Conservation (phyloP, 2,113 vertebrate genomes). For the Mixornis gularis region DNA sequence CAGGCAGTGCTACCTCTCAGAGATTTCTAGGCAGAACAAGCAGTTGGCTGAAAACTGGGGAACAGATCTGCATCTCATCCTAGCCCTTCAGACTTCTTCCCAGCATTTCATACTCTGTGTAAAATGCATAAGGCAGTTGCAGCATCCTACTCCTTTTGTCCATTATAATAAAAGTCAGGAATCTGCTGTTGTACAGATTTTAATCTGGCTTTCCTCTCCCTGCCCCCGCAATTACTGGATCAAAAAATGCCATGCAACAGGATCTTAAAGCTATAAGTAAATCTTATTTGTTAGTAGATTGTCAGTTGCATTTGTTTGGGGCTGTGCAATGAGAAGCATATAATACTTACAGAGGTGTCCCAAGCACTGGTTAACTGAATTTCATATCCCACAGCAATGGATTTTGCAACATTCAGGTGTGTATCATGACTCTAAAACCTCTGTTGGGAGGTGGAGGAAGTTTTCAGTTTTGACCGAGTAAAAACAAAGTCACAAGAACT, state of each 20-base stretch:
- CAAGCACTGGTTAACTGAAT: neutral
- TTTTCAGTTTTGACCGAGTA: neutral
- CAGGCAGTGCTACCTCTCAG: neutral
- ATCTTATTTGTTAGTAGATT: neutral
- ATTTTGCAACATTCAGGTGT: neutral
- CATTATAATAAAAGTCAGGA: neutral
- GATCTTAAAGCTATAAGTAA: neutral
- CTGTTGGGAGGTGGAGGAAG: fast-evolving
- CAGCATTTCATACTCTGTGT: neutral
- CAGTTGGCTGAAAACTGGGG: neutral
- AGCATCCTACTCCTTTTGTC: neutral
- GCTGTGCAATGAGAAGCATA: neutral
- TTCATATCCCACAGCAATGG: neutral
- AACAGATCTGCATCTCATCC: neutral
- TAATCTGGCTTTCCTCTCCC: neutral
- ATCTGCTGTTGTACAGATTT: conserved; percentile 17
- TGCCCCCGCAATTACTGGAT: neutral
- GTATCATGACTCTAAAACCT: neutral
- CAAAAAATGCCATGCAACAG: neutral
- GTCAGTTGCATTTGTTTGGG: neutral
- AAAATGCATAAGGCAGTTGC: neutral
- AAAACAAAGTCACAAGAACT: neutral
- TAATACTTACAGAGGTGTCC: neutral
- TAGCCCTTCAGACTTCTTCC: neutral
- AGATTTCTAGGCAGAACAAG: neutral